Evolutionary conservation across 2,888 invertebrate species (phyloP).

Genomic region (Alloplasta piceator): DNA sequence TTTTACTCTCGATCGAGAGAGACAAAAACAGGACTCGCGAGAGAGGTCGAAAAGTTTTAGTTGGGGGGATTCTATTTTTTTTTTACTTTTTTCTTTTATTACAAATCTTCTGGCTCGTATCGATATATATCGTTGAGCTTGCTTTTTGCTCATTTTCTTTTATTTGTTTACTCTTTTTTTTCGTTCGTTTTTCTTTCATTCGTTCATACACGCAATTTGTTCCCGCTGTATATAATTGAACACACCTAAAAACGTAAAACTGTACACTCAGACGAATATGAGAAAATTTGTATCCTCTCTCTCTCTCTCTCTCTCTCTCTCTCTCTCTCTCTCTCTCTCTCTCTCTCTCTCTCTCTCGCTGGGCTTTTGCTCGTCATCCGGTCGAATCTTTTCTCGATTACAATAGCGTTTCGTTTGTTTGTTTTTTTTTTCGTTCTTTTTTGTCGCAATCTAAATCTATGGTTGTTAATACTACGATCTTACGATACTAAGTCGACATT

Average conservation of each 20-base stretch:
- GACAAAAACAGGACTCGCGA: neutral
- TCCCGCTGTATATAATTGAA: conserved; percentile 80
- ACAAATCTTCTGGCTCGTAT: neutral
- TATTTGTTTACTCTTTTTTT: conserved; percentile 4
- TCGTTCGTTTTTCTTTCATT: conserved; percentile 31
- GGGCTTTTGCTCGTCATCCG: conserved; percentile 26
- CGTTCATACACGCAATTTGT: conserved; percentile 77
- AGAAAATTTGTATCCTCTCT: conserved; percentile 13
- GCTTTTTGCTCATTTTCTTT: neutral
- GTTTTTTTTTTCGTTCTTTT: conserved; percentile 3
- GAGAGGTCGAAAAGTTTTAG: conserved; percentile 15
- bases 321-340: neutral
- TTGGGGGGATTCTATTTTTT: neutral
- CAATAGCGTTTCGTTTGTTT: conserved; percentile 28
- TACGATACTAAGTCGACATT: conserved; percentile 60
- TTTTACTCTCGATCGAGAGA: neutral
- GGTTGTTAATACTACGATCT: conserved; percentile 48
- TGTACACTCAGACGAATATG: conserved; percentile 70
- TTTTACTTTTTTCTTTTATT: neutral
- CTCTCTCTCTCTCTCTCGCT: conserved; percentile 20
- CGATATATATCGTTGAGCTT: neutral
- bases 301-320: conserved; percentile 39
- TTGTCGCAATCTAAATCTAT: conserved; percentile 19
- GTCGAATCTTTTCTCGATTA: conserved; percentile 34
- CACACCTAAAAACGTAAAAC: conserved; percentile 76